Evolutionary conservation across 2,888 invertebrate species (phyloP).

Genomic region (Scelioninae gen. 1): DNA sequence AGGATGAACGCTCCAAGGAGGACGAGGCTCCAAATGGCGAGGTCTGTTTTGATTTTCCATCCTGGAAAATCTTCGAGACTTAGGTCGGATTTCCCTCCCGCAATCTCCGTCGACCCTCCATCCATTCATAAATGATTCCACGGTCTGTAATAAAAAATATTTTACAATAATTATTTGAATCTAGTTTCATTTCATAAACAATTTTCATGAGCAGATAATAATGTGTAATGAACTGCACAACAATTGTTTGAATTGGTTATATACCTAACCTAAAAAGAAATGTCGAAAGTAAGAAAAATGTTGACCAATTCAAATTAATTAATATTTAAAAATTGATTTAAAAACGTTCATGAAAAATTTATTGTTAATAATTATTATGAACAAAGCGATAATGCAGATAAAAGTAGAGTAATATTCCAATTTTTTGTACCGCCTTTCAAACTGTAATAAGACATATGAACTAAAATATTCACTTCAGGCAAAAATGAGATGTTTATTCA

Average conservation of each 20-base stretch:
- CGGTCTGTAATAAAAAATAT: constrained; percentile 51
- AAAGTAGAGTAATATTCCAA: too few relatives aligned
- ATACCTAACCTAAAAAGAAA: too few relatives aligned
- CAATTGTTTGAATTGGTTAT: too few relatives aligned
- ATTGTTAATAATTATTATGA: too few relatives aligned
- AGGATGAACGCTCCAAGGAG: constrained; percentile 89
- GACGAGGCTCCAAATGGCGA: constrained; percentile 82
- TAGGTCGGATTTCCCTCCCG: constrained; percentile 80
- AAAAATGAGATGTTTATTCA: not conserved
- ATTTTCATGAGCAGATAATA: too few relatives aligned
- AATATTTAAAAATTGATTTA: too few relatives aligned
- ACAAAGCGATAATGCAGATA: too few relatives aligned
- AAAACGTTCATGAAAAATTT: too few relatives aligned
- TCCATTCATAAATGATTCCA: constrained; percentile 84
- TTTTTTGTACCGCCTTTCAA: not conserved
- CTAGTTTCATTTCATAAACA: too few relatives aligned
- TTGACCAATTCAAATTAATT: too few relatives aligned
- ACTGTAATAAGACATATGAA: not conserved
- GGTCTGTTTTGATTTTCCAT: constrained; percentile 80
- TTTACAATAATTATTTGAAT: not conserved
- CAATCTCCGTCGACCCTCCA: constrained; percentile 83
- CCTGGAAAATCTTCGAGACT: constrained; percentile 80
- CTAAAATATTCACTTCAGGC: not conserved
- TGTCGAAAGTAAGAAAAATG: too few relatives aligned
- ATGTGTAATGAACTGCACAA: too few relatives aligned